Evolutionary conservation across 2,113 vertebrate species (phyloP).

Genomic region (Nestor notabilis): DNA sequence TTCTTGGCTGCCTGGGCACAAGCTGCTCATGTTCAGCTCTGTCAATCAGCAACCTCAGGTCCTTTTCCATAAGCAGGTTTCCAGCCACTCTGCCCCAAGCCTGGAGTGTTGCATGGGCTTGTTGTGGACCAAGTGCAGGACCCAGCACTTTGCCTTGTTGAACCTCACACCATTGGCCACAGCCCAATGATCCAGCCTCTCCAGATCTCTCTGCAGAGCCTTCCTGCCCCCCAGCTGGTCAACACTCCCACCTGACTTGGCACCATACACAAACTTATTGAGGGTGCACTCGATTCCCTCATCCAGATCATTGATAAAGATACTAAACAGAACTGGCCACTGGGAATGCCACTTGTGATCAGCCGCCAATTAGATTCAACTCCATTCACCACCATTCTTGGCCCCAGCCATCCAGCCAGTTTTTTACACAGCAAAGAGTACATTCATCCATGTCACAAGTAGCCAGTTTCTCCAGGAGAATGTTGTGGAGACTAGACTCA

Average conservation of each 20-base stretch:
- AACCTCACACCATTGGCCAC: background rate
- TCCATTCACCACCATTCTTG: background rate
- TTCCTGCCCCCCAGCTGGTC: background rate
- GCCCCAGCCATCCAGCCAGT: accelerated
- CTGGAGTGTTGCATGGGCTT: background rate
- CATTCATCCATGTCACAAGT: background rate
- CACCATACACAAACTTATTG: background rate
- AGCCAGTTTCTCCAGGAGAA: background rate
- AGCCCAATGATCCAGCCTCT: accelerated
- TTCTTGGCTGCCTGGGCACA: background rate
- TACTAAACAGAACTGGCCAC: background rate
- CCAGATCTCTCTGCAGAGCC: background rate
- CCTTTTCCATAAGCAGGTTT: background rate
- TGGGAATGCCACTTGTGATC: background rate
- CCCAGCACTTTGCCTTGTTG: accelerated
- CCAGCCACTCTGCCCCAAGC: background rate
- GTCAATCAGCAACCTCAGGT: accelerated
- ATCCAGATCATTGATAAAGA: background rate
- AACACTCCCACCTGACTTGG: accelerated
- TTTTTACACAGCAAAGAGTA: background rate
- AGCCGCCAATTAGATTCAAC: background rate
- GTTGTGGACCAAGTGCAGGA: background rate
- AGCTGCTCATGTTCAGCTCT: background rate
- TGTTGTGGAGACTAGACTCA: background rate
- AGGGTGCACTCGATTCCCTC: background rate